Evolutionary conservation across 2,797 vertebrate species (phyloP), one percentile per base, ranked within the genome.

Genomic region (Danionella dracula): DNA sequence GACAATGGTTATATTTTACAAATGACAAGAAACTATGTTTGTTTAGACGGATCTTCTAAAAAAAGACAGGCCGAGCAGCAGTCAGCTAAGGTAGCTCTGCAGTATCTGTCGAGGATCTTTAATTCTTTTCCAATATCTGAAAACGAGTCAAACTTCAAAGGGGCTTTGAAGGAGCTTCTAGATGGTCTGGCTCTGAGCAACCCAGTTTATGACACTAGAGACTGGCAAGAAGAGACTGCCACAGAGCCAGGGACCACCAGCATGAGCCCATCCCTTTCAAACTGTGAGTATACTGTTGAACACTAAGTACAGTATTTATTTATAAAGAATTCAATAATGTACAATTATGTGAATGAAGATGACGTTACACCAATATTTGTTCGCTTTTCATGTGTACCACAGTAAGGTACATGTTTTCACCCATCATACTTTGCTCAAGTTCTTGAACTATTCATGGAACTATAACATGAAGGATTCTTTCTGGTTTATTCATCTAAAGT

Each of bases 31-130:
- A n/a, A n/a, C n/a, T n/a, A n/a, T n/a, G n/a, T n/a, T n/a, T 7
- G 2, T 34, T 41, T 58, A 81, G 78, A 65, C 21, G 73, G 73
- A 2, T 56, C 73, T 32, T 38, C 11, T 37, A 78, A 56, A 56
- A 81, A 70, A 46, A 79, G 23, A 37, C 67, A 54, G 34, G 79
- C 81, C 16, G 65, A 81, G 29, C 76, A 81, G 1, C 73, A 74
- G 58, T 78, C 73, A 41, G 81, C 81, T 60, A 75, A 72, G 58
- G 38, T 56, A 9, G 79, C 76, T 27, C 54, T 82, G 9, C 12
- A 64, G 7, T 12, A 50, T 13, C 61, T 82, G 29, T 46, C 70
- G n/a, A 45, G 35, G 29, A 19, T 82, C 50, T 51, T 81, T 4
- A 60, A 60, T 12, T 46, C 31, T 19, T 55, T 10, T 15, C 16